A percentile compares a stretch with the other conserved stretches of the same genome.
phyloP scores from a whole-genome alignment of 37 sponge, comb jelly and placozoan genomes.

The Diacarnus erythraeanus region DNA sequence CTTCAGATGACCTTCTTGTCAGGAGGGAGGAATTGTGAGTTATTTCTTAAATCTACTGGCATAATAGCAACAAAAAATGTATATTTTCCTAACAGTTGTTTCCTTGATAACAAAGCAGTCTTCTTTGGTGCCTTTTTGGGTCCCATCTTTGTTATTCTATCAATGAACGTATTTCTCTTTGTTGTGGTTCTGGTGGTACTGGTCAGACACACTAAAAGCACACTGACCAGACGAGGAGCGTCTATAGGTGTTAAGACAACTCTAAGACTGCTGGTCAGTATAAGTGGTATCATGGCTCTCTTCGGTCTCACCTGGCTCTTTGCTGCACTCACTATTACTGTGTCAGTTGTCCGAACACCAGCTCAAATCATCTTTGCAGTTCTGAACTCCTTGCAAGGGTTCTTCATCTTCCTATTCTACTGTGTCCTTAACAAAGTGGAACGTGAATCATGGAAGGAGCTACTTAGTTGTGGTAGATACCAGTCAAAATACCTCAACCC shows the following conservation, averaged over 20 bases:
- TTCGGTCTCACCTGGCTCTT: slow-evolving; percentile 47
- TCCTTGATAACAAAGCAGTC: slow-evolving; percentile 2
- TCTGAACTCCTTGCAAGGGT: slow-evolving; percentile 27
- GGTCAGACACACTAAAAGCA: not conserved
- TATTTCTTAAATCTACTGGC: no score
- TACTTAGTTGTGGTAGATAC: slow-evolving; percentile 23
- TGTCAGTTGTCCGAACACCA: not conserved
- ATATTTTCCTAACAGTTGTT: no score
- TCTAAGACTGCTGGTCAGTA: slow-evolving; percentile 26
- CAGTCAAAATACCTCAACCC: slow-evolving; percentile 19
- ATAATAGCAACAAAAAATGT: no score
- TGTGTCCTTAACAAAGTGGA: slow-evolving; percentile 20
- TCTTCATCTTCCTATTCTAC: slow-evolving; percentile 34
- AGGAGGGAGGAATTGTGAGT: slow-evolving; percentile 11
- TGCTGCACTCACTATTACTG: slow-evolving; percentile 13
- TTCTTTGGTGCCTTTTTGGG: slow-evolving; percentile 38
- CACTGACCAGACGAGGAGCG: not conserved
- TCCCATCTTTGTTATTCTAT: slow-evolving; percentile 11
- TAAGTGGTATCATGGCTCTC: slow-evolving; percentile 42
- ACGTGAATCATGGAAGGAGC: slow-evolving; percentile 23
- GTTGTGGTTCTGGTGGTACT: slow-evolving; percentile 19
- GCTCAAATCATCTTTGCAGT: slow-evolving; percentile 21
- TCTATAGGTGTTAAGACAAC: not conserved
- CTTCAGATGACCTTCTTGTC: not conserved
- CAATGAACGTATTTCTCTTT: slow-evolving; percentile 28